Percentiles rank a stretch among this genome's conserved stretches.
Evolutionary conservation across 2,888 invertebrate genomes (phyloP).

Genomic region (Gymnosoma rotundatum): DNA sequence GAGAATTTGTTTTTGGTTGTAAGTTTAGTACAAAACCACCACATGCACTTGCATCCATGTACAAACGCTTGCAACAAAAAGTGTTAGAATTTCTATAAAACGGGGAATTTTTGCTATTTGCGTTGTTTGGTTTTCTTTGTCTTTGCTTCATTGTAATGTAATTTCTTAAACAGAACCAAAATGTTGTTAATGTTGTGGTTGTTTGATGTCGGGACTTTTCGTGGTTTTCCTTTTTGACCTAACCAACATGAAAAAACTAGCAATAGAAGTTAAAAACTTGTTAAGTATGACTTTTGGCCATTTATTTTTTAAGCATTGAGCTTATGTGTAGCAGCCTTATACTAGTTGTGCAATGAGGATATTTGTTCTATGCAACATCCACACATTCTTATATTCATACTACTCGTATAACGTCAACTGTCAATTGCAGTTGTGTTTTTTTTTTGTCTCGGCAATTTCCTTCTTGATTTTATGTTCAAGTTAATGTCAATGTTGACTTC

Average conservation of each 20-base stretch:
- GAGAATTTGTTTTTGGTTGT: constrained; percentile 78
- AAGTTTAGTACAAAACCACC: not conserved
- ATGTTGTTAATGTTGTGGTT: constrained; percentile 34
- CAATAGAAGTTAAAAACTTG: constrained; percentile 16
- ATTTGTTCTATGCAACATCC: constrained; percentile 24
- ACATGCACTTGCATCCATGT: not conserved
- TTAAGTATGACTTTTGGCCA: constrained; percentile 37
- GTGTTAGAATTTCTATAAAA: constrained; percentile 58
- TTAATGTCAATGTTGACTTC: constrained; percentile 62
- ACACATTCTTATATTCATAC: too few species aligned
- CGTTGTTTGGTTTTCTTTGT: not conserved
- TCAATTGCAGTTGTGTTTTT: constrained; percentile 60
- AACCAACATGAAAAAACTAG: not conserved
- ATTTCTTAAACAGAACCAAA: constrained; percentile 3
- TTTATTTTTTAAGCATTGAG: not conserved
- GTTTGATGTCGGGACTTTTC: constrained; percentile 59
- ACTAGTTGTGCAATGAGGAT: constrained; percentile 46
- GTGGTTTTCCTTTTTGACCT: constrained; percentile 59
- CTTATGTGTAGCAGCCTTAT: constrained; percentile 30
- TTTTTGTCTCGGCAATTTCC: constrained; percentile 33
- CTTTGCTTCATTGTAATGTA: constrained; percentile 7
- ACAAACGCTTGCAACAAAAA: constrained; percentile 28
- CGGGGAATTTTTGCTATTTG: constrained; percentile 4
- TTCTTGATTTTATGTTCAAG: constrained; percentile 50
- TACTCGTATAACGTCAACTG: constrained; percentile 37